Base-by-base conservation (phyloP, 2,888 invertebrate species). In the Acleris sparsana region DNA sequence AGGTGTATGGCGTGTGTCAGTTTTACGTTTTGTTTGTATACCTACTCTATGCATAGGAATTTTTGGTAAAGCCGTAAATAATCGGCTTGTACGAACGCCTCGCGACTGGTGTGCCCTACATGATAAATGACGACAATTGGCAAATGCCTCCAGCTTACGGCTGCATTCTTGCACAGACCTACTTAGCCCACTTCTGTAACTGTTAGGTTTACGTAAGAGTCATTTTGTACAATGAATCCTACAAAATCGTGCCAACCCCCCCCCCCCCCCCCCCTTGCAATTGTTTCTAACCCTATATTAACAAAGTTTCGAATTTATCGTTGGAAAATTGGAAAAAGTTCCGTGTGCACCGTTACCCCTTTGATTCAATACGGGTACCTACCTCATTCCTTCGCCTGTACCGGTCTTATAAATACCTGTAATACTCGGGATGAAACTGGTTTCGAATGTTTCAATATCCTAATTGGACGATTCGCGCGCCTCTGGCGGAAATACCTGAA, bases 321-420 rank as follows among this genome's bases (percentile, higher is more conserved):
- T 48, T 57, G 57, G 52, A 48, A 66, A 66, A 62, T 66, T 46
- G 51, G 46, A 61, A 66, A 66, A 52, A 66, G 65, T 66, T 66
- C 46, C 44, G 46, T 56, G 44, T 39, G 43, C 56, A 68, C 46
- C 48, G 55, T 61, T 64, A 61, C 56, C 60, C 48, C 60, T 63
- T 64, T 67, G 43, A 53, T 29, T 46, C 11, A 51, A 60, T 49
- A 61, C 16, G n/a, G n/a, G n/a, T n/a, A 53, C 61, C 63, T 60
- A 56, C 62, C 55, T 53, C 62, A 58, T 66, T 62, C 62, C 61
- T 61, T 58, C 49, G 25, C 25, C 62, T 49, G 22, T 53, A 78
- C 75, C 72, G 71, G 76, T 79, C 69, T 63, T 70, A 72, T 69
- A 71, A 72, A 72, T 69, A 67, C 67, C 72, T 73, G 69, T 60